Evolutionary conservation across 2,888 invertebrate genomes (phyloP).

Genomic region (Dioctria rufipes): DNA sequence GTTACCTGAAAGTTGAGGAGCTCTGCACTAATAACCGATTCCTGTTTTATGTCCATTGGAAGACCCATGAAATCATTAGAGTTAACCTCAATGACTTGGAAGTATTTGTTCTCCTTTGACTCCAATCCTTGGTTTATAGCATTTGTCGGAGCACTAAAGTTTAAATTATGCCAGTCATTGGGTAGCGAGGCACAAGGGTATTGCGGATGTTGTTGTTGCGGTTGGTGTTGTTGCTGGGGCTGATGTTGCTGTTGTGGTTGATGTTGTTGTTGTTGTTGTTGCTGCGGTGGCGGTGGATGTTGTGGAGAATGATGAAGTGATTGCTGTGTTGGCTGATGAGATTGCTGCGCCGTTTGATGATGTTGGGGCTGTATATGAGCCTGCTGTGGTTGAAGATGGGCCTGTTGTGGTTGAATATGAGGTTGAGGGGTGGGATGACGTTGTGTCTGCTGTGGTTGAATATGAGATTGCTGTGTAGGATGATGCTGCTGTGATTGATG

Average conservation of each 20-base stretch:
- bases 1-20: constrained; percentile 68
- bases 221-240: constrained; percentile 58
- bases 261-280: constrained; percentile 60
- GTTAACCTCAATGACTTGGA: constrained; percentile 67
- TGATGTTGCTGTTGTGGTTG: constrained; percentile 57
- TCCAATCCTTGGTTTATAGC: constrained; percentile 60
- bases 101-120: constrained; percentile 65
- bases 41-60: constrained; percentile 69
- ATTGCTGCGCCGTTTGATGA: constrained; percentile 61
- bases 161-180: constrained; percentile 64
- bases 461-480: constrained; percentile 56
- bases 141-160: constrained; percentile 60
- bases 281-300: constrained; percentile 63
- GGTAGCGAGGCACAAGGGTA: constrained; percentile 63
- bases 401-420: constrained; percentile 48
- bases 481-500: constrained; percentile 62
- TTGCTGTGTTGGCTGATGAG: constrained; percentile 54
- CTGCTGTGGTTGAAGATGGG: constrained; percentile 38
- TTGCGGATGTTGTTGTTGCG: constrained; percentile 58
- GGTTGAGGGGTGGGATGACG: constrained; percentile 58
- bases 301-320: constrained; percentile 58
- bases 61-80: constrained; percentile 70
- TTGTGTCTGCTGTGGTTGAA: constrained; percentile 58
- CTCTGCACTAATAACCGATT: constrained; percentile 65
- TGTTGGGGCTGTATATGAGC: constrained; percentile 63